Conservation (phyloP, 2,888 invertebrate genomes). For the Drosophila rubida region DNA sequence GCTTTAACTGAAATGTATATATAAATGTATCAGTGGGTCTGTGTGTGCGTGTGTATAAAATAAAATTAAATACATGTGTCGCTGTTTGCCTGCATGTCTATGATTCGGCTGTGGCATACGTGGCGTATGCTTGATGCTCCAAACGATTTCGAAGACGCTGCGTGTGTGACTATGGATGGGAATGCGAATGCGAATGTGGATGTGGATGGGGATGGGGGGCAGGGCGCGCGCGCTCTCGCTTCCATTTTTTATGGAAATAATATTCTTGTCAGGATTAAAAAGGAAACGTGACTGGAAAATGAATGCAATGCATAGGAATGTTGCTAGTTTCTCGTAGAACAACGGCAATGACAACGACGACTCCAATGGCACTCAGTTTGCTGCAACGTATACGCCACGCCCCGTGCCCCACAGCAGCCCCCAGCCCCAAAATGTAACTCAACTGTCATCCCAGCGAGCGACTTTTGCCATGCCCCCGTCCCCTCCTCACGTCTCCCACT, state of each 20-base stretch:
- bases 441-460: slow-evolving; percentile 55
- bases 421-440: slow-evolving; percentile 40
- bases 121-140: slow-evolving; percentile 69
- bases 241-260: slow-evolving; percentile 82
- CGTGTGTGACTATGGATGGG: slow-evolving; percentile 18
- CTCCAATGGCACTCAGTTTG: slow-evolving; percentile 33
- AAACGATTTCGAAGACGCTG: slow-evolving; percentile 40
- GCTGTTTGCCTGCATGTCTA: slow-evolving; percentile 57
- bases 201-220: slow-evolving; percentile 15
- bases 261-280: slow-evolving; percentile 85
- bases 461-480: slow-evolving; percentile 46
- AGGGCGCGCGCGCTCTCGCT: slow-evolving; percentile 21
- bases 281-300: slow-evolving; percentile 84
- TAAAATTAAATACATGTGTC: slow-evolving; percentile 73
- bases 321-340: slow-evolving; percentile 44
- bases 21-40: slow-evolving; percentile 4
- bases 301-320: slow-evolving; percentile 75
- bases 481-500: not conserved
- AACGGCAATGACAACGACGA: slow-evolving; percentile 29
- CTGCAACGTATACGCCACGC: slow-evolving; percentile 50
- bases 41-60: slow-evolving; percentile 34
- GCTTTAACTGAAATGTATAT: slow-evolving; percentile 33
- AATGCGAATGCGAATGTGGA: not conserved
- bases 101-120: slow-evolving; percentile 64
- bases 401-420: slow-evolving; percentile 35